Percentiles rank a stretch among this genome's conserved stretches.
These are phyloP conservation scores for Anorthoa munda DNA, from an alignment of 2,888 invertebrate species.

Conservation along the genomic window DNA sequence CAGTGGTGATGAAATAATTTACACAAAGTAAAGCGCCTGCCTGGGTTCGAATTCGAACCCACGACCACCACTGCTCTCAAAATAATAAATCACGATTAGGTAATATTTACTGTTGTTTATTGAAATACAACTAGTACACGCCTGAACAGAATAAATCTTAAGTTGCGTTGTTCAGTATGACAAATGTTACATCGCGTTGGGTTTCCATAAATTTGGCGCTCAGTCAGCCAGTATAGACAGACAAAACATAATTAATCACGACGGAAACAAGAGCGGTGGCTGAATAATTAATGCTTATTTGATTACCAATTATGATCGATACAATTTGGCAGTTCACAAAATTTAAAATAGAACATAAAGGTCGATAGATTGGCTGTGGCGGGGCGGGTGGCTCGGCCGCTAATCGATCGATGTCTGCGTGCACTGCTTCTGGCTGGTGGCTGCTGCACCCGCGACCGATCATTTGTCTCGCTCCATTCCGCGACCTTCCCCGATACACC, in stretches of 20 bases:
- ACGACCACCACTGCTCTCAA: no score
- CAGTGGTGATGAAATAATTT: no score
- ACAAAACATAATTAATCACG: constrained; percentile 43
- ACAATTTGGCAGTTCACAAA: constrained; percentile 80
- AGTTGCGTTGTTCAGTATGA: not conserved
- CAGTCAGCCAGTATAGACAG: constrained; percentile 20
- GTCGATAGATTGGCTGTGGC: constrained; percentile 86
- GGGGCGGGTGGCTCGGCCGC: constrained; percentile 81
- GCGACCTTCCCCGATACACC: constrained; percentile 77
- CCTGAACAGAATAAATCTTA: not conserved
- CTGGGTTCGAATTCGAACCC: no score
- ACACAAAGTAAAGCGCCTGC: no score
- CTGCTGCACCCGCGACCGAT: constrained; percentile 81
- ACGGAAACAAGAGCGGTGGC: constrained; percentile 43
- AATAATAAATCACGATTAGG: no score
- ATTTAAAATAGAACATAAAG: constrained; percentile 83
- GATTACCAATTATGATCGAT: constrained; percentile 72
- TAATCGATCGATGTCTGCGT: constrained; percentile 90
- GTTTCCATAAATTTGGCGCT: constrained; percentile 3
- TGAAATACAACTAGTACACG: not conserved
- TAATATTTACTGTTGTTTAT: no score
- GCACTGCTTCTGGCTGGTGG: constrained; percentile 82
- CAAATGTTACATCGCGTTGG: constrained; percentile 17
- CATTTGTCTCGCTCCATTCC: constrained; percentile 82
- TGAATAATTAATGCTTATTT: constrained; percentile 68